Base-by-base conservation (phyloP, 2,113 vertebrate genomes). In the Camarhynchus parvulus region DNA sequence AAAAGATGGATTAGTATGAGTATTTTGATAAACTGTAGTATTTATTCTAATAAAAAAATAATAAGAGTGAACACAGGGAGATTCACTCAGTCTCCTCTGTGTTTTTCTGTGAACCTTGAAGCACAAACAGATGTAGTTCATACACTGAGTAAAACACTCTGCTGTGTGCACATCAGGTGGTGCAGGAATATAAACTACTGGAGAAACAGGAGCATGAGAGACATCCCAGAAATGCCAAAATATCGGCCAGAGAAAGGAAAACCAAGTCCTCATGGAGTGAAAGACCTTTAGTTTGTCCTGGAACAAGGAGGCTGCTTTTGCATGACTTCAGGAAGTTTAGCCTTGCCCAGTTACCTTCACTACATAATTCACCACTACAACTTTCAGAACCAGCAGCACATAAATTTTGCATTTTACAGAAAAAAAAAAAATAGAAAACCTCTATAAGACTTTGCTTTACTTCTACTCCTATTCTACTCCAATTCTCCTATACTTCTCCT, bases 321-420 rank as follows among this genome's bases (percentile, higher is more conserved):
- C 30, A 33, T 21, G 68, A 53, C n/a, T 92, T 50, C 41, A 28
- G 49, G 8, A 76, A 53, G 28, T 70, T 96, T 73, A 89, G 39
- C 44, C 75, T 90, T 0, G 3, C 47, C 66, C 70, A 35, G 77
- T 90, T 92, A 87, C 80, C 80, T 86, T 66, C 81, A 61, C 21
- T 94, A 5, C 75, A 95, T 94, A 95, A 96, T 90, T 97, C 50
- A 96, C 58, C 78, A 52, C 82, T 84, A 94, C 91, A 94, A 47
- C 75, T 76, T 92, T 62, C 83, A 90, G 46, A 87, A 89, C 44
- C 4, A 87, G 50, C 31, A 85, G 42, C 47, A 55, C 24, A 89
- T 95, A 14, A 64, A 90, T 88, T 56, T 82, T 93, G 17, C 42
- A 92, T 90, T 84, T 83, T 82, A 73, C 17, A 72, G 8, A 11